phyloP scores from a whole-genome alignment of 2,888 invertebrate species.

The Zygothrica quintamaculata region DNA sequence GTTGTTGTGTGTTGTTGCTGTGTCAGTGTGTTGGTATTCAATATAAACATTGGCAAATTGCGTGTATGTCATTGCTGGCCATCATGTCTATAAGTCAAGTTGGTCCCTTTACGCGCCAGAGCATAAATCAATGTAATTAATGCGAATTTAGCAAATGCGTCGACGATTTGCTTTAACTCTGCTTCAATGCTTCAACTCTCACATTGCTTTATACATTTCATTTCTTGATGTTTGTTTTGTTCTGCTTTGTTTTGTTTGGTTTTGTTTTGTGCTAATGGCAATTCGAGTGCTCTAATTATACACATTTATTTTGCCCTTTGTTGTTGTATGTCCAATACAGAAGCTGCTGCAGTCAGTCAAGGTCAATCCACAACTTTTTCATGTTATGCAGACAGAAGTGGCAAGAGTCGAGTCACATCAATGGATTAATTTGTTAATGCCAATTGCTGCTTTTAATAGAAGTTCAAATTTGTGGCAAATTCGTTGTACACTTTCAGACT shows the following conservation, averaged over 20 bases:
- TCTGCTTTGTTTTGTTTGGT: no score
- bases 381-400: no score
- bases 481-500: no score
- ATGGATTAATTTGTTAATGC: no score
- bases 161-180: conserved; percentile 6
- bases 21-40: conserved; percentile 41
- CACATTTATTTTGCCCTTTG: conserved; percentile 50
- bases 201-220: no score
- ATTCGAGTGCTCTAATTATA: conserved; percentile 69
- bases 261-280: conserved; percentile 53
- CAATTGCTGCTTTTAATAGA: no score
- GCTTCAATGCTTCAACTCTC: no score
- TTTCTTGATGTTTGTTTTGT: no score
- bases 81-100: conserved; percentile 65
- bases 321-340: background rate
- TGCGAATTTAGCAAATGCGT: conserved; percentile 68
- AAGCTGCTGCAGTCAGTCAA: conserved; percentile 31
- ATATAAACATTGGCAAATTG: conserved; percentile 52
- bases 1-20: conserved; percentile 5
- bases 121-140: conserved; percentile 80
- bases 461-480: no score
- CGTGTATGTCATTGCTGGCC: conserved; percentile 49
- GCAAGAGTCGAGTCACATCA: no score
- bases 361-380: conserved; percentile 21
- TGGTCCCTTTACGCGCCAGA: conserved; percentile 42